A percentile compares a stretch with the other conserved stretches of the same genome.
phyloP scores from a whole-genome alignment of 2,888 invertebrate genomes.

The Odontomyia ornata region DNA sequence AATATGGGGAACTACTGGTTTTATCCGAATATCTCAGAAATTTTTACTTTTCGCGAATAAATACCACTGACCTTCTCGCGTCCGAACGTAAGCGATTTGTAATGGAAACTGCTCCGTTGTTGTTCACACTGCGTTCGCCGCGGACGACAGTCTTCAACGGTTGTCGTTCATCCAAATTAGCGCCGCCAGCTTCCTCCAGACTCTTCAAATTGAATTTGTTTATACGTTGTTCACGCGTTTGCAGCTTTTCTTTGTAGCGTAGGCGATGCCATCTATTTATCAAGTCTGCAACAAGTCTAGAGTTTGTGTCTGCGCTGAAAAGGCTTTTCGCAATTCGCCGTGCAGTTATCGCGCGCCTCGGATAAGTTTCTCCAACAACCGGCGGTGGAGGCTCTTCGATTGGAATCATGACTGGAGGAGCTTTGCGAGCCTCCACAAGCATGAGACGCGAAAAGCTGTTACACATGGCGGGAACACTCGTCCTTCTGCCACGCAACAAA shows the following conservation, averaged over 20 bases:
- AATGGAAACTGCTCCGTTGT: conserved; percentile 46
- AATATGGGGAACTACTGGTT: background rate
- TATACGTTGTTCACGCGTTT: conserved; percentile 2
- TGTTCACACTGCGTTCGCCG: background rate
- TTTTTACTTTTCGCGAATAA: conserved; percentile 1
- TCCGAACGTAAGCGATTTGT: conserved; percentile 45
- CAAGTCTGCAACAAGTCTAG: conserved; percentile 44
- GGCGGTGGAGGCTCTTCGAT: conserved; percentile 21
- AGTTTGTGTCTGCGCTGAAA: conserved; percentile 32
- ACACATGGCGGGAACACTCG: conserved; percentile 4
- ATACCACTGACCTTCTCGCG: conserved; percentile 47
- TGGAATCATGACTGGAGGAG: conserved; percentile 7
- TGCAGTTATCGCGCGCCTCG: conserved; percentile 1
- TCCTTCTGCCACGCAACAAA: background rate
- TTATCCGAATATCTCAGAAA: background rate
- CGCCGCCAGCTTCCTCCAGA: background rate
- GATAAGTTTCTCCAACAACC: background rate
- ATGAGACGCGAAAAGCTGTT: conserved; percentile 40
- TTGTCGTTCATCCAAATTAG: background rate
- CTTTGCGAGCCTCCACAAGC: conserved; percentile 25
- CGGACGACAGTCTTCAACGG: conserved; percentile 6
- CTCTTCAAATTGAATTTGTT: background rate
- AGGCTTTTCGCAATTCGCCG: conserved; percentile 30
- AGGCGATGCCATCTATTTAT: conserved; percentile 47
- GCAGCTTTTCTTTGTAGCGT: conserved; percentile 43